These are phyloP conservation scores for Salvelinus sp. DNA, from an alignment of 2,113 vertebrate genomes.

Conservation along the genomic window DNA sequence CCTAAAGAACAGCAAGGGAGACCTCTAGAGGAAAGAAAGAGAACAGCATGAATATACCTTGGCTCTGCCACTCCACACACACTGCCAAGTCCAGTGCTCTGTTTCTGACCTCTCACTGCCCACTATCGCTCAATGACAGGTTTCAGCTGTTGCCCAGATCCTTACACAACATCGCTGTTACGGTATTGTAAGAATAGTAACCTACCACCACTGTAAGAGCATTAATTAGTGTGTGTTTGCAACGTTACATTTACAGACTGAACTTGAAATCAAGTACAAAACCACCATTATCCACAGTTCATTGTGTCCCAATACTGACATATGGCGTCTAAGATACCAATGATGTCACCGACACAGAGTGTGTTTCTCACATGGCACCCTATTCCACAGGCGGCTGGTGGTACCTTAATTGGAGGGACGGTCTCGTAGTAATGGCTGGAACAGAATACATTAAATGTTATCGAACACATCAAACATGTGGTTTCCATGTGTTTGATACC, in stretches of 20 bases:
- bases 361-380: no score
- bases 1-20: conserved; percentile 56
- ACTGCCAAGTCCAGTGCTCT: background rate
- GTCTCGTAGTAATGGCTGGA: no score
- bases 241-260: background rate
- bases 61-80: background rate
- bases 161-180: background rate
- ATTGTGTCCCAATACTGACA: background rate
- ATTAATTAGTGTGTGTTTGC: no score
- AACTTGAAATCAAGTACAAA: conserved; percentile 1
- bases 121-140: background rate
- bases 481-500: no score
- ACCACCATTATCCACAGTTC: background rate
- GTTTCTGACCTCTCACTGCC: background rate
- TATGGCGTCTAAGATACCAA: background rate
- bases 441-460: no score
- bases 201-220: no score
- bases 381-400: no score
- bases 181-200: no score
- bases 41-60: background rate
- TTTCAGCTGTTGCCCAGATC: background rate
- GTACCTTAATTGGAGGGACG: no score
- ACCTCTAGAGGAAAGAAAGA: conserved; percentile 56
- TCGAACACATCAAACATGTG: no score
- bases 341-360: background rate